Evolutionary conservation across 2,113 vertebrate genomes (phyloP), one percentile per base, ranked within the genome.

Genomic region (Gasterosteus nipponicus): DNA sequence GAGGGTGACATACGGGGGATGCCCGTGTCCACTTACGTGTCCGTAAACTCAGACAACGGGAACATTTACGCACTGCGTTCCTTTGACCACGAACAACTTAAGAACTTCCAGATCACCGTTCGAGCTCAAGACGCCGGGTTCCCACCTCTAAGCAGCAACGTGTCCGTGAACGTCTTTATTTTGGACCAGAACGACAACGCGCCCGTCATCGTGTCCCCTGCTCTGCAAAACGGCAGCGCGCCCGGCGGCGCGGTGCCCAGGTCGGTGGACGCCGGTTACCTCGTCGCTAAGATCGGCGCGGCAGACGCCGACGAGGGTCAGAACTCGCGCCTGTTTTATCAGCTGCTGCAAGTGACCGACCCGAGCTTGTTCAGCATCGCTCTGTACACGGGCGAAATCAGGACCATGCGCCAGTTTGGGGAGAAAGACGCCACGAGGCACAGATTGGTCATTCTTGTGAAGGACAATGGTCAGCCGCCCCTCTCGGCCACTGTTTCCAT

Each of bases 401-500:
- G 96, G 88, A 96, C 95, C 0, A 91, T 95, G 0, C 95, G 96
- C 58, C 92, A 94, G 76, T 89, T 96, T 19, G 87, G 89, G 82
- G 95, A 96, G 66, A 94, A 93, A 60, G 96, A 96, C 46, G 89
- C 94, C 8, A 85, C 82, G 1, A 93, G 84, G 81, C 96, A 97
- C 76, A 89, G 69, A 22, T 89, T 97, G 81, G 85, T 96, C 76
- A 90, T 97, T 78, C 94, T 95, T 64, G 94, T 97, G 89, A 92
- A 94, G 82, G 96, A 97, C 2, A 89, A 95, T 38, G 96, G 96
- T 59, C 95, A 97, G 78, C 95, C 96, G 0, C 91, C 95, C n/a
- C 96, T 98, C 67, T 98, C 97, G 4, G 95, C 96, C 90, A 96
- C 96, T 0, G 83, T 96, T 77, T 96, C 96, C 41, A 94, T 98